Base-by-base conservation (phyloP, 2,888 invertebrate genomes). In the Rhopalosiphum nymphaeae region DNA sequence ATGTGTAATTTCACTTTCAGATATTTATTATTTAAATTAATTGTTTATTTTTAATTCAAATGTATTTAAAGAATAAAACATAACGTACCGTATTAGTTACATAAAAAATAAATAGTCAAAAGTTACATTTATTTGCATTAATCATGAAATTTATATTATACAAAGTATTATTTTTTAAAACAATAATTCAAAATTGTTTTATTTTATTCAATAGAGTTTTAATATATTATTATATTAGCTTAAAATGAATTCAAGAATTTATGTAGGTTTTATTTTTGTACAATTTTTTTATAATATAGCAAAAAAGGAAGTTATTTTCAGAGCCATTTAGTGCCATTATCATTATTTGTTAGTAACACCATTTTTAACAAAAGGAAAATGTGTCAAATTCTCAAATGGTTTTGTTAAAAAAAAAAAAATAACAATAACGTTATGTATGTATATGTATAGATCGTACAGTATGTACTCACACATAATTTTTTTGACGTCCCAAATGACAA, bases 351-450 rank as follows among this genome's bases (percentile, higher is more conserved):
- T 29, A 57, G n/a, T 53, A 53, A 84, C 53, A 21, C 44, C 84
- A 29, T 85, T 85, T 85, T 85, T 44, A 36, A 49, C 90, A 49
- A 49, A 78, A 78, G 29, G 3, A 91, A 0, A 78, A 78, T 49
- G 78, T 78, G 78, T 91, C 91, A 78, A 78, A 78, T 53, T 11
- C 36, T 91, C 36, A 78, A 91, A 78, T 78, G n/a, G 7, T 42
- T 78, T 78, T 36, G 36, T 78, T 78, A 49, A 90, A 67, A 67
- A 90, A 78, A 78, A 67, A n/a, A 67, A 67, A 78, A 16, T 36
- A 78, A 78, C 21, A 78, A 36, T 36, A 36, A 78, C 36, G 21
- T 25, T 36, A 21, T 78, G 36, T 36, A 78, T 67, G n/a, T 36
- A 36, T 78, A 78, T 78, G 16, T 26, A 49, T 67, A 91, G 16